Evolutionary conservation across 92 coral and sea anemone species (phyloP).

Genomic region (Umimayanthus chanpuru): DNA sequence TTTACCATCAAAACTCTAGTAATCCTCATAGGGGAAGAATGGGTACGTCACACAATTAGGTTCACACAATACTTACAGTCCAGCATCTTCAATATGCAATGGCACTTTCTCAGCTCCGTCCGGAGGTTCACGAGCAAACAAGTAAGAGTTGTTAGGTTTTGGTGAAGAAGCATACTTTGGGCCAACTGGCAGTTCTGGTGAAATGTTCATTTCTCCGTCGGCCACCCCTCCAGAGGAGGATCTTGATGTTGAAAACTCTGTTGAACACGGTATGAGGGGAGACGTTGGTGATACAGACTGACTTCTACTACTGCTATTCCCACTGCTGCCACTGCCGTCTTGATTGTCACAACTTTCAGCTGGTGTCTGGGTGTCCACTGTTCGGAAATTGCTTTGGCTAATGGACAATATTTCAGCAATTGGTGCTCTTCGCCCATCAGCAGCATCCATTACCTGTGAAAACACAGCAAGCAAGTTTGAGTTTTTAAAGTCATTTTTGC

Average conservation of each 20-base stretch:
- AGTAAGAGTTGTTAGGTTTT: conserved; percentile 86
- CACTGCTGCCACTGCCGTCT: conserved; percentile 71
- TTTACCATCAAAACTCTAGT: no score
- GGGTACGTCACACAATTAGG: no score
- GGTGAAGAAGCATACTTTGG: conserved; percentile 96
- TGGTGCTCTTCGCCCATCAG: conserved; percentile 96
- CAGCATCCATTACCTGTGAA: conserved; percentile 62
- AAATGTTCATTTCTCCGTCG: conserved; percentile 66
- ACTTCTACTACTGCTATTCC: conserved; percentile 76
- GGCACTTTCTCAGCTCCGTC: conserved; percentile 99
- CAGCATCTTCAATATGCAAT: conserved; percentile 80
- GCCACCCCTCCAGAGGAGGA: conserved; percentile 83
- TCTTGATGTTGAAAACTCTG: conserved; percentile 84
- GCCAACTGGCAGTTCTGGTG: conserved; percentile 80
- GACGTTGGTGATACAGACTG: conserved; percentile 87
- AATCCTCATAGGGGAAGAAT: no score
- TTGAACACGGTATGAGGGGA: conserved; percentile 74
- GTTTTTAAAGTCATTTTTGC: no score
- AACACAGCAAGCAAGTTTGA: neutral
- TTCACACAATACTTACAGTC: conserved; percentile 57
- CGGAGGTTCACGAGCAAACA: conserved; percentile 96
- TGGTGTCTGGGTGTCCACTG: conserved; percentile 85
- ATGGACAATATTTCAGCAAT: conserved; percentile 66
- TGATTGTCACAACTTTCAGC: conserved; percentile 73
- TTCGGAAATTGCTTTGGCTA: conserved; percentile 60